Percentiles rank a stretch among this genome's conserved stretches.
These are phyloP conservation scores for Clivina fossor DNA, from an alignment of 2,888 invertebrate genomes.

Conservation along the genomic window DNA sequence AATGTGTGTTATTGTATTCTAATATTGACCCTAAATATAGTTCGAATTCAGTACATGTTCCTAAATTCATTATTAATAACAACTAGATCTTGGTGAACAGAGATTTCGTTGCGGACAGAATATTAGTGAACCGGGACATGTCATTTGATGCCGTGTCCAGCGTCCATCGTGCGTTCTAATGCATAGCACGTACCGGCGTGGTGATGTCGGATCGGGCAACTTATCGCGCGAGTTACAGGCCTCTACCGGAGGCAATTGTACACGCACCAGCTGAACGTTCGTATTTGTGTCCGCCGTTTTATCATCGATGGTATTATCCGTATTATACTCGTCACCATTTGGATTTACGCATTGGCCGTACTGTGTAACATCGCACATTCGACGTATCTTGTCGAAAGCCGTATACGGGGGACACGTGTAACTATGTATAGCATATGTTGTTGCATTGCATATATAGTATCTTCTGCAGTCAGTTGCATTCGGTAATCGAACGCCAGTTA, in stretches of 20 bases:
- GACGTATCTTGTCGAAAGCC: constrained; percentile 35
- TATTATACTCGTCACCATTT: background rate
- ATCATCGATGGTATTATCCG: background rate
- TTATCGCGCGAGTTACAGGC: constrained; percentile 16
- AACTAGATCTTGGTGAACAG: constrained; percentile 36
- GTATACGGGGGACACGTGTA: constrained; percentile 37
- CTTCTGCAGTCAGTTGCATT: constrained; percentile 36
- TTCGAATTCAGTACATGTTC: constrained; percentile 47
- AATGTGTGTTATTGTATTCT: constrained; percentile 52
- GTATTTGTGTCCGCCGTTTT: too few species aligned
- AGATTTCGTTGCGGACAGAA: constrained; percentile 24
- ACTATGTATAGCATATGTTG: constrained; percentile 25
- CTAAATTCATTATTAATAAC: constrained; percentile 41
- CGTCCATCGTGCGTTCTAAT: constrained; percentile 12
- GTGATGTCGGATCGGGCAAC: constrained; percentile 21
- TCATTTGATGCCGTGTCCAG: constrained; percentile 28
- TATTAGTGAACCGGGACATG: constrained; percentile 22
- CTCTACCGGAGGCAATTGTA: constrained; percentile 14
- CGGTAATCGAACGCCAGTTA: constrained; percentile 34
- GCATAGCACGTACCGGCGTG: constrained; percentile 14
- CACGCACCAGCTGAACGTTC: background rate
- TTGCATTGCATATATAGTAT: constrained; percentile 36
- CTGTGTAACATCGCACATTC: constrained; percentile 36
- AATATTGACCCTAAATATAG: constrained; percentile 51
- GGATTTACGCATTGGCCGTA: constrained; percentile 32